Evolutionary conservation across 1,140 invertebrate species (phyloP).

Genomic region (Trialeurodes vaporariorum): DNA sequence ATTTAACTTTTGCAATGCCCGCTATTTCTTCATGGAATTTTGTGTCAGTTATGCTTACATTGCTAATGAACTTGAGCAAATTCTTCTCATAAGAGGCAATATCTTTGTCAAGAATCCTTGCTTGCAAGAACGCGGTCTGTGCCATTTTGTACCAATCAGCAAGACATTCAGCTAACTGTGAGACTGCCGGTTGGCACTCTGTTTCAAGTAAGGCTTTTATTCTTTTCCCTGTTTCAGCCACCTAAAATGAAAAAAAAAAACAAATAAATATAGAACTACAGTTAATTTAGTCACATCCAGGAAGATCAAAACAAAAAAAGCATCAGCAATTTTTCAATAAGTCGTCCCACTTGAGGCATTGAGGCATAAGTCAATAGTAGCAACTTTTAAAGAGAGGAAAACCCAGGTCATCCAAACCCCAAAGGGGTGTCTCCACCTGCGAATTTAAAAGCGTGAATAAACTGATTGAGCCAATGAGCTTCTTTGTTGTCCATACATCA

Average conservation of each 20-base stretch:
- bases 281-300: too few relatives aligned
- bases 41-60: constrained; percentile 21
- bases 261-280: neutral
- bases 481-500: too few relatives aligned
- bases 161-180: constrained; percentile 53
- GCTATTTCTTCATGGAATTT: constrained; percentile 24
- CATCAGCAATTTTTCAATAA: too few relatives aligned
- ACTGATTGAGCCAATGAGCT: too few relatives aligned
- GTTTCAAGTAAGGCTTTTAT: constrained; percentile 49
- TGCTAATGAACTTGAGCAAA: constrained; percentile 28
- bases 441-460: too few relatives aligned
- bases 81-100: constrained; percentile 42
- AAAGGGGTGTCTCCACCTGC: too few relatives aligned
- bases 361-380: too few relatives aligned
- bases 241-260: constrained; percentile 33
- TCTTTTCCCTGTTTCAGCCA: constrained; percentile 54
- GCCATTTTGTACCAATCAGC: constrained; percentile 78
- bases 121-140: constrained; percentile 59
- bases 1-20: constrained; percentile 19
- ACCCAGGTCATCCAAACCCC: too few relatives aligned
- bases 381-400: too few relatives aligned
- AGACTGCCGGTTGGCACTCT: constrained; percentile 51
- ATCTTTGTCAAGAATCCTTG: constrained; percentile 62
- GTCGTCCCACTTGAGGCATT: too few relatives aligned
- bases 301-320: too few relatives aligned